Percentiles rank a stretch among this genome's conserved stretches.
Evolutionary conservation across 2,797 vertebrate genomes (phyloP).

Genomic region (Cyclura pinguis): DNA sequence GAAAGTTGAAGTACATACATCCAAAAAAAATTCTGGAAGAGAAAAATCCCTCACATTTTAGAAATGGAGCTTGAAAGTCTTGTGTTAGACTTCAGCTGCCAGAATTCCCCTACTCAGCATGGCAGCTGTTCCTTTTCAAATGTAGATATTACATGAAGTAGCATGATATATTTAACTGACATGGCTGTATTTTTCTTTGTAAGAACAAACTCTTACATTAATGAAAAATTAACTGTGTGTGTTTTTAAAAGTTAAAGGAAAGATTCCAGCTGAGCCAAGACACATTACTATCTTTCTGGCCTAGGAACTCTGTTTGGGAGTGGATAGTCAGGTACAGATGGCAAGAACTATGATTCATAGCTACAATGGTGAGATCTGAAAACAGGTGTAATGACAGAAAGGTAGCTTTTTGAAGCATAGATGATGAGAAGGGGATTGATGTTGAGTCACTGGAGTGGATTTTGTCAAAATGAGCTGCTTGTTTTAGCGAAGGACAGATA

Average conservation of each 20-base stretch:
- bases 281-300: constrained; percentile 25
- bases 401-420: constrained; percentile 35
- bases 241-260: constrained; percentile 31
- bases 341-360: constrained; percentile 22
- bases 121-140: neutral
- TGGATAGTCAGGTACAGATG: constrained; percentile 8
- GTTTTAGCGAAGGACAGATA: constrained; percentile 23
- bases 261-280: neutral
- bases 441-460: neutral
- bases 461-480: constrained; percentile 42
- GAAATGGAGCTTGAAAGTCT: neutral
- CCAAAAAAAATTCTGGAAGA: neutral
- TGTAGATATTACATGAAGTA: constrained; percentile 33
- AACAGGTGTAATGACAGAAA: constrained; percentile 8
- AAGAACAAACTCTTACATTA: constrained; percentile 34
- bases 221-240: constrained; percentile 30
- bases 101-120: too few species aligned
- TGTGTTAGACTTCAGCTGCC: too few species aligned
- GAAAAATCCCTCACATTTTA: neutral
- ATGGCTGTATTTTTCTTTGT: neutral
- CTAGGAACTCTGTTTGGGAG: neutral
- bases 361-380: constrained; percentile 38
- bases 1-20: neutral
- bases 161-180: neutral
- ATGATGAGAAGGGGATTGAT: constrained; percentile 12